Evolutionary conservation across 2,888 invertebrate genomes (phyloP), one percentile per base, ranked within the genome.

Genomic region (Noctua janthina): DNA sequence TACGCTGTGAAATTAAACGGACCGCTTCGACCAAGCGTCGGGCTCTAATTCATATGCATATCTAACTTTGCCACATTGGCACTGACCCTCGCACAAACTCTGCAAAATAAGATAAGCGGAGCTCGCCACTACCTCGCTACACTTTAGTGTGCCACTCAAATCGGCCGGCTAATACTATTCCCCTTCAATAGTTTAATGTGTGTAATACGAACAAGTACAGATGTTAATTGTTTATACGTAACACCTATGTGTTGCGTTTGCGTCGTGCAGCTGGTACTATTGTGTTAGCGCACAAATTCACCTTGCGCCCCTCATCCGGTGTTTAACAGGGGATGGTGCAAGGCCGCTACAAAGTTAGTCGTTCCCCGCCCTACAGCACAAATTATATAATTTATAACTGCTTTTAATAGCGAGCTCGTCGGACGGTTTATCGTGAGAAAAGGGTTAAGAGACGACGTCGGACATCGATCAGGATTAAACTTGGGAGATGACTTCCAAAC

Each of bases 1-100:
- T 87, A 95, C 91, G 88, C 94, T 91, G 93, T 93, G 88, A 94
- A 95, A 94, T 96, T 94, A 94, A 96, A 95, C 89, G 90, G 92
- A 89, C 86, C 87, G 89, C 90, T 91, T 88, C 88, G 87, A 90
- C 88, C 82, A 87, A 89, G 80, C 87, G 87, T 84, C 84, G 80
- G 82, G 76, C 81, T 90, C 90, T 91, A 91, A 92, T 92, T 93
- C 91, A 90, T 91, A 92, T 91, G 93, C 92, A 92, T 94, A 94
- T 94, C 92, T 91, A 93, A 94, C 91, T 93, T 91, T 83, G 93
- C 90, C 92, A 92, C 92, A 90, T 93, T 93, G 90, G 89, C 92
- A 89, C 85, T 93, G 93, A 92, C 93, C 92, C 91, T 91, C 89
- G 88, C 56, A 84, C 82, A 87, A 91, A 91, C 89, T 88, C 88